Percentiles rank a stretch among this genome's conserved stretches.
Conservation (phyloP, 2,797 vertebrate genomes). For the Hozukius guyotensis region DNA sequence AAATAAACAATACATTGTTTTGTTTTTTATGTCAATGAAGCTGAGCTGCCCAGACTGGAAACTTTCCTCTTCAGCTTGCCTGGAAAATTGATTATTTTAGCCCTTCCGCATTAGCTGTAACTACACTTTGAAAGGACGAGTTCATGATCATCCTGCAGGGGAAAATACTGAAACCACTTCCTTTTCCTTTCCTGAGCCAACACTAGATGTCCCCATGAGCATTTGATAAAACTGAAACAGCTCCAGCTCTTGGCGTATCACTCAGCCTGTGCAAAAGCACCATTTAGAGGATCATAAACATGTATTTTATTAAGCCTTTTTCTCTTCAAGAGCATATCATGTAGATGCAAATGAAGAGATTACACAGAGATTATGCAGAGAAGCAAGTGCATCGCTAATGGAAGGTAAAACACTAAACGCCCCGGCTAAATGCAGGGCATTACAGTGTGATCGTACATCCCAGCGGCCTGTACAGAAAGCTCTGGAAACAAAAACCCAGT, state of each 20-base stretch:
- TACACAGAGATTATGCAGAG: slow-evolving; percentile 39
- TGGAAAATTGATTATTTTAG: not conserved
- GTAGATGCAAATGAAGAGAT: slow-evolving; percentile 50
- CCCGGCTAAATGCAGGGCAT: not conserved
- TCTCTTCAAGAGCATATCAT: slow-evolving; percentile 12
- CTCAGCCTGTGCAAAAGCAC: not conserved
- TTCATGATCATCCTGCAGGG: not conserved
- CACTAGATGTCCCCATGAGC: slow-evolving; percentile 79
- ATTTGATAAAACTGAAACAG: slow-evolving; percentile 43
- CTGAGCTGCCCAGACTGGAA: not conserved
- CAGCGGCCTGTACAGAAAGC: slow-evolving; percentile 33
- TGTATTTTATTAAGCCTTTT: slow-evolving; percentile 1
- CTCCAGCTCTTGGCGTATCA: not conserved
- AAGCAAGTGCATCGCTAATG: slow-evolving; percentile 4
- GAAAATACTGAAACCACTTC: not conserved
- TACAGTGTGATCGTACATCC: not conserved
- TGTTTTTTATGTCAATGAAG: not conserved
- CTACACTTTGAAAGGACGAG: not conserved
- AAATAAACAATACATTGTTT: no score
- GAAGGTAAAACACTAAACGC: slow-evolving; percentile 3
- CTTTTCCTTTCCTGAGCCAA: slow-evolving; percentile 22
- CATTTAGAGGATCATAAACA: slow-evolving; percentile 10
- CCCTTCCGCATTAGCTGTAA: not conserved
- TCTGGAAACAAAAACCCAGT: slow-evolving; percentile 48
- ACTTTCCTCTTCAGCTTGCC: not conserved